Conservation (phyloP, 2,113 vertebrate genomes). For the Camarhynchus parvulus region DNA sequence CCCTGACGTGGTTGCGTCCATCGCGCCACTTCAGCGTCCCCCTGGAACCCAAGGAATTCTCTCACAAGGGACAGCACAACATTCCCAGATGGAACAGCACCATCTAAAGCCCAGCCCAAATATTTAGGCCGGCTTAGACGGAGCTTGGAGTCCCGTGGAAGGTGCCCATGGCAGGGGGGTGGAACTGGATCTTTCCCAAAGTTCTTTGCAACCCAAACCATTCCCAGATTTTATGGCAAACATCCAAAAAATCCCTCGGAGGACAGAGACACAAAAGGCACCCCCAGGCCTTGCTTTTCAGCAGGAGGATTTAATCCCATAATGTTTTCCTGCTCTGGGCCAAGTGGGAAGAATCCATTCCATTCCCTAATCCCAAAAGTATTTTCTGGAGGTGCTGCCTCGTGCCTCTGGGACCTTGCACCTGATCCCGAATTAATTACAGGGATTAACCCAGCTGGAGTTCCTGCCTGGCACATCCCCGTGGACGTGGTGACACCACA, state of each 20-base stretch:
- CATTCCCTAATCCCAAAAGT: background rate
- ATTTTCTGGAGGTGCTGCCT: background rate
- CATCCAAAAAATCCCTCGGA: background rate
- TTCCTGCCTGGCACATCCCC: background rate
- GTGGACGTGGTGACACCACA: background rate
- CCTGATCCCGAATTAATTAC: background rate
- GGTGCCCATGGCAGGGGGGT: too few species aligned
- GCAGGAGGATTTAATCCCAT: background rate
- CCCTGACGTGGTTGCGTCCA: conserved; percentile 72
- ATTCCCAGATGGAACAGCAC: background rate
- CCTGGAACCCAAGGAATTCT: conserved; percentile 43
- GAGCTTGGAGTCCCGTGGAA: background rate
- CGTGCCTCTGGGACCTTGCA: background rate
- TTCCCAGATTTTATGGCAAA: background rate
- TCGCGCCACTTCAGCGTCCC: conserved; percentile 78
- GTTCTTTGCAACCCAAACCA: background rate
- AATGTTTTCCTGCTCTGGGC: background rate
- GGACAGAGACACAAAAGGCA: background rate
- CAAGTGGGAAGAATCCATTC: background rate
- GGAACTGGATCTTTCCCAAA: background rate
- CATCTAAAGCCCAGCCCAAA: too few species aligned
- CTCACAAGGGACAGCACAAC: background rate
- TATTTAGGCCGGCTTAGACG: background rate
- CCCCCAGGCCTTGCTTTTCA: background rate
- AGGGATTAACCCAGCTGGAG: background rate